Conservation (phyloP, 1,140 invertebrate genomes). For the Drosophila nigrodunni region DNA sequence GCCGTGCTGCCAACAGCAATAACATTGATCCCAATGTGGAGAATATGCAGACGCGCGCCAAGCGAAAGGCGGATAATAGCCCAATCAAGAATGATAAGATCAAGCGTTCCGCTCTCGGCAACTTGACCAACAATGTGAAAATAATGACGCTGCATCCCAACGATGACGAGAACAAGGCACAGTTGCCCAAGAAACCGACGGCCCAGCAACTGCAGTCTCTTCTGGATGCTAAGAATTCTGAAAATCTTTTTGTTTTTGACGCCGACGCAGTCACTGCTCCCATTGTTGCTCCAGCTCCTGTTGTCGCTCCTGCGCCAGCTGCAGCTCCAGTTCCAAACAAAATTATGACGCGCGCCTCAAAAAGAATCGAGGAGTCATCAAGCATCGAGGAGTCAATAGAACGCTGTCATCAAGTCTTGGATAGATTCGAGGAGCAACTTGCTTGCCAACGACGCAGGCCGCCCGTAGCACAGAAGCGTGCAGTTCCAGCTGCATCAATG, state of each 20-base stretch:
- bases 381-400: constrained; percentile 65
- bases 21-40: constrained; percentile 70
- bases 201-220: constrained; percentile 65
- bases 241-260: constrained; percentile 44
- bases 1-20: constrained; percentile 61
- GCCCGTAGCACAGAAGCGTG: constrained; percentile 36
- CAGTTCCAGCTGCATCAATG: constrained; percentile 16
- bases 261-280: constrained; percentile 4
- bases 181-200: constrained; percentile 61
- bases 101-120: constrained; percentile 88
- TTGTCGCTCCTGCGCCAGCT: not conserved
- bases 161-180: constrained; percentile 55
- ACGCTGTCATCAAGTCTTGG: constrained; percentile 60
- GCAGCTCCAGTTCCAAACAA: constrained; percentile 43
- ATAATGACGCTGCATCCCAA: constrained; percentile 67
- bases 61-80: constrained; percentile 83
- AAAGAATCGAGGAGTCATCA: constrained; percentile 58
- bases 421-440: constrained; percentile 60
- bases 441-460: constrained; percentile 30
- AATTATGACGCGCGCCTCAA: constrained; percentile 69
- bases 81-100: constrained; percentile 84
- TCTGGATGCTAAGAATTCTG: constrained; percentile 64
- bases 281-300: not conserved
- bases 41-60: constrained; percentile 73
- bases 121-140: constrained; percentile 88